phyloP scores from a whole-genome alignment of 2,797 vertebrate genomes.

The Oreochromis mossambicus region DNA sequence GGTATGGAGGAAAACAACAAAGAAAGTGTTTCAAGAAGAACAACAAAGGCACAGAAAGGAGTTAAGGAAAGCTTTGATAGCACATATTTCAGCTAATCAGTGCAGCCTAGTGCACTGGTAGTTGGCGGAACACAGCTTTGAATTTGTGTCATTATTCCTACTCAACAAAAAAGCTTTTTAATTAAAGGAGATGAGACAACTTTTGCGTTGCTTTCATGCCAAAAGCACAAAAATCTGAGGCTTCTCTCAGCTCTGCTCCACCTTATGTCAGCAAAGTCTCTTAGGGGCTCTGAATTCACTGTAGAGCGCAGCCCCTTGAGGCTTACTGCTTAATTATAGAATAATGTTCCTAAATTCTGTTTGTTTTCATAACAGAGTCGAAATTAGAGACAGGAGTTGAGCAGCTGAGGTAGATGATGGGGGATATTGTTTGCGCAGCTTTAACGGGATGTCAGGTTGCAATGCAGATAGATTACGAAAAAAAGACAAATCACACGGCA shows the following conservation, averaged over 20 bases:
- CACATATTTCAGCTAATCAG: neutral
- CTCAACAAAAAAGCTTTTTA: neutral
- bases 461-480: conserved; percentile 8
- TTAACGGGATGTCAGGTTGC: neutral
- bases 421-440: conserved; percentile 32
- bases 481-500: neutral
- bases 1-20: neutral
- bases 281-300: neutral
- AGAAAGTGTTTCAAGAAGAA: neutral
- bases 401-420: conserved; percentile 25
- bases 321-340: conserved; percentile 37
- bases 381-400: conserved; percentile 41
- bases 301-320: neutral
- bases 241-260: neutral
- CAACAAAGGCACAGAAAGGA: neutral
- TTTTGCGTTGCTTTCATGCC: neutral
- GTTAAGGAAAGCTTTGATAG: neutral
- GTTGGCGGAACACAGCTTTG: neutral
- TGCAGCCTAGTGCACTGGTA: neutral
- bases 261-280: neutral
- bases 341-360: conserved; percentile 40
- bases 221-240: neutral
- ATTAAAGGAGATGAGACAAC: neutral
- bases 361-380: conserved; percentile 56
- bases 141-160: neutral